phyloP scores from a whole-genome alignment of 1,140 invertebrate genomes.

The Drosophila guanche region DNA sequence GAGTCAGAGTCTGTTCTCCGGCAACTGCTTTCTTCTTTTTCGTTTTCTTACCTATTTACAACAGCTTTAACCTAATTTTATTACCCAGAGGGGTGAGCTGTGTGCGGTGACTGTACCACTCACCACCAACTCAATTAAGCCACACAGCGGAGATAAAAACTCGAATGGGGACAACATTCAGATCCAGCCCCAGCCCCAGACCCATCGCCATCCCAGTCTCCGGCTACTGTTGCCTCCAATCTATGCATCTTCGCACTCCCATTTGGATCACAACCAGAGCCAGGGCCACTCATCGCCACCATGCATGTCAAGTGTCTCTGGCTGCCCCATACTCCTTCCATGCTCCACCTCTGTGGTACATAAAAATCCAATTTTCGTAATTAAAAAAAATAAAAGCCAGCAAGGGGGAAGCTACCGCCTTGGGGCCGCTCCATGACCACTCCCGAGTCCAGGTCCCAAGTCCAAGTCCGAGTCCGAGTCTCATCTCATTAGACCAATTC shows the following conservation, averaged over 20 bases:
- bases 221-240: too few species aligned
- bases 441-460: neutral
- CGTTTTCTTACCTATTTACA: constrained; percentile 61
- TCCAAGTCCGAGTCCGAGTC: constrained; percentile 38
- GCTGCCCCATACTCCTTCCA: neutral
- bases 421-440: constrained; percentile 9
- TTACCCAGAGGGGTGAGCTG: constrained; percentile 18
- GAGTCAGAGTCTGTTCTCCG: constrained; percentile 18
- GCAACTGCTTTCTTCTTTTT: constrained; percentile 40
- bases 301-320: constrained; percentile 76
- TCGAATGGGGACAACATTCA: constrained; percentile 53
- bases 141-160: constrained; percentile 57
- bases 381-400: constrained; percentile 76
- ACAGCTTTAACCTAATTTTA: constrained; percentile 78
- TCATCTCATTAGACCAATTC: constrained; percentile 75
- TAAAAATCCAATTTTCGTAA: constrained; percentile 82
- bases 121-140: constrained; percentile 66
- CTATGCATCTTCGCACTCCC: constrained; percentile 30
- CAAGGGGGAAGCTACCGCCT: constrained; percentile 10
- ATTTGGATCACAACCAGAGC: constrained; percentile 14
- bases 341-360: constrained; percentile 34
- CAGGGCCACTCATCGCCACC: constrained; percentile 54
- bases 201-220: constrained; percentile 30
- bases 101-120: neutral
- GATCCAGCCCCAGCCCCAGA: constrained; percentile 1